A percentile compares a stretch with the other conserved stretches of the same genome.
phyloP scores from a whole-genome alignment of 2,888 invertebrate species.

The Strigamia crassipes region DNA sequence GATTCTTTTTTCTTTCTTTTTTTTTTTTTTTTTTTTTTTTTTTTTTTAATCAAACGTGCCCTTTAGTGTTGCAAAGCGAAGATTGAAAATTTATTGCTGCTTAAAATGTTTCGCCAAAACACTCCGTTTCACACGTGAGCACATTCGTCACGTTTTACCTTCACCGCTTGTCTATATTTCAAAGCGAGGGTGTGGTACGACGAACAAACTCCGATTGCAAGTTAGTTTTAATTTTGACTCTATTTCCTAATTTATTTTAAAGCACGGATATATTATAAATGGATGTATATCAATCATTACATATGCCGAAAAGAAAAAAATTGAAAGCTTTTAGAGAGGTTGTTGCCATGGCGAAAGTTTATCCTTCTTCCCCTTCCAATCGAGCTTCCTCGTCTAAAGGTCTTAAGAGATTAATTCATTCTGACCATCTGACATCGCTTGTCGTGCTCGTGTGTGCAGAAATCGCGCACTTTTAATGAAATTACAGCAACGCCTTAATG shows the following conservation, averaged over 20 bases:
- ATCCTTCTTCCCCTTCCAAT: neutral
- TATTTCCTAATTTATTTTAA: neutral
- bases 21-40: neutral
- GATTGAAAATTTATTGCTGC: neutral
- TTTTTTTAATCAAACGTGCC: neutral
- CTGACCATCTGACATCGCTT: neutral
- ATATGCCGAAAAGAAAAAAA: no score
- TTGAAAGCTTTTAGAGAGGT: neutral
- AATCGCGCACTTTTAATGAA: neutral
- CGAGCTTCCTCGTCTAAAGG: neutral
- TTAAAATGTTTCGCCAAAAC: neutral
- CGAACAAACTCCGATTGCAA: neutral
- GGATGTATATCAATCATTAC: no score
- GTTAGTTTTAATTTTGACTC: neutral
- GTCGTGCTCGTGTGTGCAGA: neutral
- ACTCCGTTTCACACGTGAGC: neutral
- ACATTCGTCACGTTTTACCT: neutral
- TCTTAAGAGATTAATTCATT: neutral
- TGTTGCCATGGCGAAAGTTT: neutral
- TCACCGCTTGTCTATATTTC: neutral
- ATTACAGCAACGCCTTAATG: neutral
- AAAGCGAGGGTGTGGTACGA: neutral
- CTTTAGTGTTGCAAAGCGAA: neutral
- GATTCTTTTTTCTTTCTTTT: neutral
- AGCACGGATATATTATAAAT: no score